phyloP scores from a whole-genome alignment of 2,113 vertebrate species.

The Motacilla tschutschensis region DNA sequence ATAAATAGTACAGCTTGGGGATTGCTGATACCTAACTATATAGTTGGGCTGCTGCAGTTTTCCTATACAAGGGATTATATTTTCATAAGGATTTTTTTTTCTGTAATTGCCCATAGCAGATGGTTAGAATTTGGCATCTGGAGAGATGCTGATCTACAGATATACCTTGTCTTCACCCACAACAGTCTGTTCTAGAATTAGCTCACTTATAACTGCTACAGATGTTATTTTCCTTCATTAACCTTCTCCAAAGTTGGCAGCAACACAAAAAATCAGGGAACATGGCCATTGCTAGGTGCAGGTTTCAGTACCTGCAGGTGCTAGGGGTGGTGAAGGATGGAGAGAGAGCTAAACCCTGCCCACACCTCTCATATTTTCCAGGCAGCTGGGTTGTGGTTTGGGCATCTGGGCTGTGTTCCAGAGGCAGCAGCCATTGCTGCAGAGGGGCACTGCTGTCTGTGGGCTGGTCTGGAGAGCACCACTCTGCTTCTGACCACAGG shows the following conservation, averaged over 20 bases:
- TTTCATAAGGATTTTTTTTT: background rate
- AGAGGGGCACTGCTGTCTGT: background rate
- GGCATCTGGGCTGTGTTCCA: background rate
- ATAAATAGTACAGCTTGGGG: background rate
- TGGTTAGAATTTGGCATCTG: background rate
- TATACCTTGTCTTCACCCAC: background rate
- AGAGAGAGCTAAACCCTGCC: background rate
- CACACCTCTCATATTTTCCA: background rate
- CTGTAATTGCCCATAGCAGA: background rate
- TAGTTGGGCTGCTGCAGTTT: background rate
- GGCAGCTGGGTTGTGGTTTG: background rate
- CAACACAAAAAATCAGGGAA: background rate
- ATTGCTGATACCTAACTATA: background rate
- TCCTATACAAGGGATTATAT: background rate
- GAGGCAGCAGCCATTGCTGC: background rate
- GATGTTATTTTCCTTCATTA: slow-evolving; percentile 32
- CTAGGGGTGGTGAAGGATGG: background rate
- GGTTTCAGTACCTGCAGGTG: background rate
- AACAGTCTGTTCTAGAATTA: slow-evolving; percentile 24
- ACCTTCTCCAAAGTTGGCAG: background rate
- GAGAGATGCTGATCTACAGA: background rate
- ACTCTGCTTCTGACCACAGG: background rate
- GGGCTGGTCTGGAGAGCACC: background rate
- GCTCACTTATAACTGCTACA: background rate
- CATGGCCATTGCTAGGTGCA: background rate